A percentile compares a stretch with the other conserved stretches of the same genome.
Conservation (phyloP, 2,797 vertebrate genomes). For the Momotus momota region DNA sequence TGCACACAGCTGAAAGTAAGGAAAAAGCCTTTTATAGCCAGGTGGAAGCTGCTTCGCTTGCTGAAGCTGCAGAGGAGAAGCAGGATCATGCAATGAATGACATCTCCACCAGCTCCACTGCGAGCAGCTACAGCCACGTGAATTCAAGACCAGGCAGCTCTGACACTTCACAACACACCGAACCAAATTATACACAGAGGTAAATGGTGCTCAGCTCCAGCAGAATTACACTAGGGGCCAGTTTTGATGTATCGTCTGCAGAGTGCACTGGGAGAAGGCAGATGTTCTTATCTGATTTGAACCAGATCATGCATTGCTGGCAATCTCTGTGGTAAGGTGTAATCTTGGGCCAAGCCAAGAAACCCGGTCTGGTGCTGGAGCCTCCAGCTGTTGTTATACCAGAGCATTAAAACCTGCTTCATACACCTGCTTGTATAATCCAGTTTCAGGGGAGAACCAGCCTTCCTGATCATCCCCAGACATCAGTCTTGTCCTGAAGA, state of each 20-base stretch:
- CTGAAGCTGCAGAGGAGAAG: background rate
- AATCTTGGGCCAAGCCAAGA: background rate
- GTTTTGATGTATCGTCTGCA: accelerated
- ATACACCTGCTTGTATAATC: background rate
- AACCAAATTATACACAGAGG: background rate
- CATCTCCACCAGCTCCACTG: accelerated
- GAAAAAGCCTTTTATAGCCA: background rate
- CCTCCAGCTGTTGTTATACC: background rate
- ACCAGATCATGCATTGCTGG: accelerated
- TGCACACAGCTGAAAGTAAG: accelerated
- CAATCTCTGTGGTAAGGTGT: background rate
- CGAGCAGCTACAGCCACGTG: accelerated
- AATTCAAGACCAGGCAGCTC: background rate
- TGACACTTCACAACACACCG: background rate
- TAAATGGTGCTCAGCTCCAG: background rate
- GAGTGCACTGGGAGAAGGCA: background rate
- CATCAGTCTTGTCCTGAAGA: background rate
- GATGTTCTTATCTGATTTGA: background rate
- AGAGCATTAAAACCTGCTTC: background rate
- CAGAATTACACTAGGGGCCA: accelerated
- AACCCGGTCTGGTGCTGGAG: background rate
- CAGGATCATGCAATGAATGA: background rate
- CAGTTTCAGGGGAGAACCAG: background rate
- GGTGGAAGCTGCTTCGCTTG: background rate
- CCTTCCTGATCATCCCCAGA: background rate